Evolutionary conservation across 2,113 vertebrate genomes (phyloP), one percentile per base, ranked within the genome.

Genomic region (Passer domesticus): DNA sequence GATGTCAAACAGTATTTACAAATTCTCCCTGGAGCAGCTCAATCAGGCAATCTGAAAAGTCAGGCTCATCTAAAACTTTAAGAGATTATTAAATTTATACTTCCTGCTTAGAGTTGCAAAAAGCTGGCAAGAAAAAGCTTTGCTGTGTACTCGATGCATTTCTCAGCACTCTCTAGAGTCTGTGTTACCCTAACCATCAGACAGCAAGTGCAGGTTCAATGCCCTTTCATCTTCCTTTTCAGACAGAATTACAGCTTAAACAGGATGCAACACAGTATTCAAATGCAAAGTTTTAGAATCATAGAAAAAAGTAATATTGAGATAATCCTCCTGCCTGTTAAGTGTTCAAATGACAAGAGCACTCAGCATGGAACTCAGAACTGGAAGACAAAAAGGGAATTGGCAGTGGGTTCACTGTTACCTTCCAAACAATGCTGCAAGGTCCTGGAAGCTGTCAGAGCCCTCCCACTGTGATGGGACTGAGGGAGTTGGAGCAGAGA

Each of bases 361-460:
- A 23, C 43, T 89, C 66, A 78, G 56, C 41, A 69, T 4, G 3
- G 20, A 83, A 62, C 44, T 62, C 7, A 2, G 62, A 63, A 80
- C 18, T 47, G 60, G 44, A 89, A 46, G 37, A 72, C 37, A 68
- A 41, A 94, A 93, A 78, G 20, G 18, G 53, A 93, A 68, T 7
- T 72, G 80, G 92, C 82, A 90, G 55, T 12, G 44, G 22, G 20
- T 53, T 90, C 49, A 24, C 14, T 56, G 37, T 75, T 87, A 72
- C 47, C 52, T 93, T 92, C 85, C 88, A 92, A 86, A 78, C 64
- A 93, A 67, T 20, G 60, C 44, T 83, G 25, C 44, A 90, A 86
- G 56, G 58, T 83, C 83, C 69, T 87, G 20, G 76, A 90, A 78
- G 83, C 64, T 87, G 68, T 52, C 79, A 86, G 55, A 86, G 72